These are phyloP conservation scores for Liposcelis brunnea DNA, from an alignment of 2,888 invertebrate species.

Conservation along the genomic window DNA sequence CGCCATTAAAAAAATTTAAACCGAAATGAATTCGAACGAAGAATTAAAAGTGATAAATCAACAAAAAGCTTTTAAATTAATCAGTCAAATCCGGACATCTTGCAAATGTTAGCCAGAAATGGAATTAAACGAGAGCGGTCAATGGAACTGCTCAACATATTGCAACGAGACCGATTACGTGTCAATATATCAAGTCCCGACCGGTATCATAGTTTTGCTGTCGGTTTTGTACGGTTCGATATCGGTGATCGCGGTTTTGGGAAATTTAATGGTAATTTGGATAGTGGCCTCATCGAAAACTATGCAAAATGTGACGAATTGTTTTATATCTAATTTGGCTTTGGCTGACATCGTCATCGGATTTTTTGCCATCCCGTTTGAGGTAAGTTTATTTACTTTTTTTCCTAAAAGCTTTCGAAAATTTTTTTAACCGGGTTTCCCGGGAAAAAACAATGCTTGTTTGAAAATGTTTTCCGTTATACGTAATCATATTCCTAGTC, in stretches of 20 bases:
- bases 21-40: too few species aligned
- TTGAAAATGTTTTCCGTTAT: too few species aligned
- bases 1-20: too few species aligned
- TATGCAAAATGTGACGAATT: constrained; percentile 72
- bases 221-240: constrained; percentile 67
- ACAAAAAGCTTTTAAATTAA: too few species aligned
- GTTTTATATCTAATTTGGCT: constrained; percentile 72
- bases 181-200: constrained; percentile 53
- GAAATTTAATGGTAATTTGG: constrained; percentile 73
- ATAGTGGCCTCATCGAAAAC: constrained; percentile 57
- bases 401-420: too few species aligned
- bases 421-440: too few species aligned
- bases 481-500: too few species aligned
- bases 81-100: background rate
- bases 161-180: constrained; percentile 21
- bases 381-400: too few species aligned
- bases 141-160: constrained; percentile 1
- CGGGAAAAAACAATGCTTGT: too few species aligned
- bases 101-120: constrained; percentile 1
- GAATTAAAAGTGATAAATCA: too few species aligned
- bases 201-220: constrained; percentile 50
- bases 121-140: background rate
- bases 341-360: constrained; percentile 74
- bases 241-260: constrained; percentile 61
- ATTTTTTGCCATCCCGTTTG: constrained; percentile 69